Conservation (phyloP, 2,888 invertebrate species). For the Torymus texanus region DNA sequence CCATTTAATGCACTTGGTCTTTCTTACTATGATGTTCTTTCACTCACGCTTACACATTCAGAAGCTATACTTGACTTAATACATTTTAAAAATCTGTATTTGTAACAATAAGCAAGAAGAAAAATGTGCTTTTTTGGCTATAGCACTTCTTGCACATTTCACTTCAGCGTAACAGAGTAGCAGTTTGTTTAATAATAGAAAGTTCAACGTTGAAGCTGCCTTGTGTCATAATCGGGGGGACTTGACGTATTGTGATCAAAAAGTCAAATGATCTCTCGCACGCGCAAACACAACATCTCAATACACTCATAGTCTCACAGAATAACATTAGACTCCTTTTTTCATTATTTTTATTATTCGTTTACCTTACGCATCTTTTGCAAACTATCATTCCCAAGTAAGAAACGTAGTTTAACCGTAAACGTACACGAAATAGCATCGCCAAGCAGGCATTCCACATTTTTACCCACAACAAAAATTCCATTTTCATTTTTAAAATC, state of each 20-base stretch:
- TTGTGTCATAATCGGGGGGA: conserved; percentile 34
- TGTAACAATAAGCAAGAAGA: conserved; percentile 39
- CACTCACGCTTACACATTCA: conserved; percentile 45
- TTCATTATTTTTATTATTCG: conserved; percentile 42
- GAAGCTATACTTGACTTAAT: conserved; percentile 13
- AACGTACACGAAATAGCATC: conserved; percentile 71
- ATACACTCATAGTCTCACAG: conserved; percentile 37
- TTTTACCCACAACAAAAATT: conserved; percentile 72
- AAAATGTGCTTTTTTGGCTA: conserved; percentile 42
- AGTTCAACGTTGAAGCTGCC: conserved; percentile 46
- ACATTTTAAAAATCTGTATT: conserved; percentile 27
- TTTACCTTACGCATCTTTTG: conserved; percentile 30
- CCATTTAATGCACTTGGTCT: conserved; percentile 66
- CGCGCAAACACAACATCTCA: conserved; percentile 41
- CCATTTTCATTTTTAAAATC: conserved; percentile 68
- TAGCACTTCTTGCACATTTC: conserved; percentile 33
- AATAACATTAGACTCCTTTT: conserved; percentile 49
- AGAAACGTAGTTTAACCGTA: conserved; percentile 48
- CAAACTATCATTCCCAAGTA: conserved; percentile 39
- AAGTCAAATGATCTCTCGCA: conserved; percentile 47
- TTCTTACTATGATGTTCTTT: conserved; percentile 34
- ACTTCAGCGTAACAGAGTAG: conserved; percentile 40
- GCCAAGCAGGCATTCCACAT: conserved; percentile 72
- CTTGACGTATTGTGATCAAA: conserved; percentile 44
- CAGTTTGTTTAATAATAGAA: conserved; percentile 24